phyloP scores from a whole-genome alignment of 2,888 invertebrate species.

The Stegana nigrithorax region DNA sequence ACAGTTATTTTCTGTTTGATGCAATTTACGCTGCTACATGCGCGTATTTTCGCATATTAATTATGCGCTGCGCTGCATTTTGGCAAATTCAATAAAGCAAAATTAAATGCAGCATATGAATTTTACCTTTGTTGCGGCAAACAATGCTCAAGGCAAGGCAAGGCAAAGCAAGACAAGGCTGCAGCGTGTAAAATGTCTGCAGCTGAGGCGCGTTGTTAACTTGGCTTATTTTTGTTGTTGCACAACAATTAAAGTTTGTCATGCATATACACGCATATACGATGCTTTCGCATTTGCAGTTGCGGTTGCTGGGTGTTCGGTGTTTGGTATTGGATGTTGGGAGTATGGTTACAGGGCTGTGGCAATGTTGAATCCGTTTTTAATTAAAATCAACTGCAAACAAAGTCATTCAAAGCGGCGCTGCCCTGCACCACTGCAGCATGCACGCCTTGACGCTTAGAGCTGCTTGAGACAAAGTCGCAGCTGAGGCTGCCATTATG shows the following conservation, averaged over 20 bases:
- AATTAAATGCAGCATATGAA: not conserved
- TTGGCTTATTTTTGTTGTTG: constrained; percentile 24
- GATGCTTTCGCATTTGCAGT: constrained; percentile 44
- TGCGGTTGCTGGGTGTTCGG: not conserved
- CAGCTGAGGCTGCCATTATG: constrained; percentile 35
- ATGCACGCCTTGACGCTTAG: constrained; percentile 20
- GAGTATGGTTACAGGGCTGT: constrained; percentile 2
- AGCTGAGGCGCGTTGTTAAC: too few species aligned
- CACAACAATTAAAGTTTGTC: constrained; percentile 46
- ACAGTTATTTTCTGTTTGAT: too few species aligned
- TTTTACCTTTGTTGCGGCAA: not conserved
- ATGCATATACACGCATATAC: not conserved
- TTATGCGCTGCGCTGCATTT: too few species aligned
- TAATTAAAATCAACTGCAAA: constrained; percentile 58
- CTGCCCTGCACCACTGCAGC: not conserved
- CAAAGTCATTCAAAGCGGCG: constrained; percentile 55
- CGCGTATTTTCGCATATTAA: too few species aligned
- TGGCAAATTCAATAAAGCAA: not conserved
- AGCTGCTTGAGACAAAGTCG: constrained; percentile 29
- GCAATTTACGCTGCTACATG: too few species aligned
- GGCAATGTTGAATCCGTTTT: constrained; percentile 51
- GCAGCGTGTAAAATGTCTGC: too few species aligned
- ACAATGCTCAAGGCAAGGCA: too few species aligned
- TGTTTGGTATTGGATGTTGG: not conserved
- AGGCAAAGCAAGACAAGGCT: too few species aligned